Evolutionary conservation across 92 coral and sea anemone genomes (phyloP).

Genomic region (Siderastrea siderea): DNA sequence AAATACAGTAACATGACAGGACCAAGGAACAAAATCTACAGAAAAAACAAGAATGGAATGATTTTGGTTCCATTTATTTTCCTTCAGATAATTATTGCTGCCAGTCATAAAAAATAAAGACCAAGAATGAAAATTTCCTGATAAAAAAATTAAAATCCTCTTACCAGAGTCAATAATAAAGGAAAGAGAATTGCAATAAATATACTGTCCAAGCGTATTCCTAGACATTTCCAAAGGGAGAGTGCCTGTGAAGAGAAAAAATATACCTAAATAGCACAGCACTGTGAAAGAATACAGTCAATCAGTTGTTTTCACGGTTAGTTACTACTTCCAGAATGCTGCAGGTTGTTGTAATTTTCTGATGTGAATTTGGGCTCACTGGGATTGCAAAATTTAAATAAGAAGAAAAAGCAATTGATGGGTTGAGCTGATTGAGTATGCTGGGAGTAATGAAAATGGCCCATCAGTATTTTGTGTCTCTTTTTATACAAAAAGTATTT

Average conservation of each 20-base stretch:
- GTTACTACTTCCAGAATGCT: no score
- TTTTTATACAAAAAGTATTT: no score
- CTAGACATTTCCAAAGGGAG: constrained; percentile 87
- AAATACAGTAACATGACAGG: constrained; percentile 81
- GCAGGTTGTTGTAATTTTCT: no score
- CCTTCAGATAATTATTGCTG: not conserved
- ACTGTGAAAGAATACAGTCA: no score
- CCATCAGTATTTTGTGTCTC: no score
- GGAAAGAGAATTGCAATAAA: constrained; percentile 79
- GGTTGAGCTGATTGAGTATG: no score
- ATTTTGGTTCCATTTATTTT: not conserved
- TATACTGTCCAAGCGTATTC: constrained; percentile 75
- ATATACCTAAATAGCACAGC: not conserved
- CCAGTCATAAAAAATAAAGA: not conserved
- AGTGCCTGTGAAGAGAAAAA: constrained; percentile 29
- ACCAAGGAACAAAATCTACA: constrained; percentile 90
- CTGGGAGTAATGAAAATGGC: no score
- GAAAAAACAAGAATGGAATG: not conserved
- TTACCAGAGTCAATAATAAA: constrained; percentile 86
- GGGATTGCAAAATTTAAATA: no score
- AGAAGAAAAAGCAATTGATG: no score
- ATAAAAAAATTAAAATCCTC: not conserved
- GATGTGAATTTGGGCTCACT: no score
- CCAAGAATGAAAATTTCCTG: no score
- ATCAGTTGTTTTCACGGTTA: no score